Conservation (phyloP, 2,888 invertebrate species). For the Alloplasta piceator region DNA sequence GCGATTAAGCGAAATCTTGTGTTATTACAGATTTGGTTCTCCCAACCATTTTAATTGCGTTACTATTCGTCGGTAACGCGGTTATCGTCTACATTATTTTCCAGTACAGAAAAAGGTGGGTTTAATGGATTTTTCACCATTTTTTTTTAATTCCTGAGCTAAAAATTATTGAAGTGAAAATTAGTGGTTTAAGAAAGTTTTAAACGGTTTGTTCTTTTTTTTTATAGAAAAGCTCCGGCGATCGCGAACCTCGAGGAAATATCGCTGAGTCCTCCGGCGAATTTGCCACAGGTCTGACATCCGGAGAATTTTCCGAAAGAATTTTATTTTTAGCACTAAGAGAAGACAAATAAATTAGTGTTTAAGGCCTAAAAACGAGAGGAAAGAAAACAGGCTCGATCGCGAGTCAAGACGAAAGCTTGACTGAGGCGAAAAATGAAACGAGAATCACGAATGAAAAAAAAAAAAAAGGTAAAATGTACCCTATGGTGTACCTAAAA, state of each 20-base stretch:
- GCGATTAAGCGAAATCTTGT: not conserved
- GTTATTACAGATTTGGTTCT: slow-evolving; percentile 88
- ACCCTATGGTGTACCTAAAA: slow-evolving; percentile 71
- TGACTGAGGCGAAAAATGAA: not conserved
- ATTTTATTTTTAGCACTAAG: slow-evolving; percentile 47
- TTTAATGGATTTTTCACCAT: not conserved
- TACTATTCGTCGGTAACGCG: slow-evolving; percentile 89
- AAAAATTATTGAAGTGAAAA: slow-evolving; percentile 7
- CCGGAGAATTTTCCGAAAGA: not conserved
- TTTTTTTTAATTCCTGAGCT: not conserved
- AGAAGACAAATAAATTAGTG: slow-evolving; percentile 40
- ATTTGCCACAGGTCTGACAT: slow-evolving; percentile 78
- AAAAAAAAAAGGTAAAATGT: slow-evolving; percentile 46
- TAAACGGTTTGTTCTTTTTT: not conserved
- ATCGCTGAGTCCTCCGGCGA: slow-evolving; percentile 71
- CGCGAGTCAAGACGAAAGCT: slow-evolving; percentile 19
- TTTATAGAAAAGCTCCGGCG: slow-evolving; percentile 81
- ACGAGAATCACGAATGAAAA: not conserved
- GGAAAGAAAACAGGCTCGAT: slow-evolving; percentile 7
- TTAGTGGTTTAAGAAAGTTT: slow-evolving; percentile 1
- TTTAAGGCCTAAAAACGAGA: slow-evolving; percentile 56
- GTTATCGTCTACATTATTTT: slow-evolving; percentile 90
- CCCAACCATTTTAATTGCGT: slow-evolving; percentile 89
- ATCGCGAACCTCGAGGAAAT: slow-evolving; percentile 82
- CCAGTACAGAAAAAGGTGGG: slow-evolving; percentile 88